Conservation (phyloP, 53 echinoderm and acorn worm genomes). For the Actinopyga echinites region DNA sequence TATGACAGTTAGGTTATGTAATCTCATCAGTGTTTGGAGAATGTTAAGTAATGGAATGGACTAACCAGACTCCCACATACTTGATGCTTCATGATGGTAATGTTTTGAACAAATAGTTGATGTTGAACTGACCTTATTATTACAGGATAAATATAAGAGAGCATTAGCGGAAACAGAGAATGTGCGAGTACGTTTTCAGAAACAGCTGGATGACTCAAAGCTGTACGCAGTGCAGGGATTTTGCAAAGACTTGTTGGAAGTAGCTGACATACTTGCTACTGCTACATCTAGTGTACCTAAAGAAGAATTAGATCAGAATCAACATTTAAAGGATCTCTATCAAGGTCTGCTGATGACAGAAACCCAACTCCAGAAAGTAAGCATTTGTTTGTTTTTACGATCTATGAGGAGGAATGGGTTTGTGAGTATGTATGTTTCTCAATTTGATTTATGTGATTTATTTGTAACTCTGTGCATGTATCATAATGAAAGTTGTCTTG, state of each 20-base stretch:
- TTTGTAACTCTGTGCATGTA: no score
- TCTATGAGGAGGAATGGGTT: no score
- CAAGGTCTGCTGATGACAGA: slow-evolving; percentile 93
- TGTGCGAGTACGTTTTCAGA: slow-evolving; percentile 73
- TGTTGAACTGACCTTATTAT: not conserved
- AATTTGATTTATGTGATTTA: no score
- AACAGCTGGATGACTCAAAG: slow-evolving; percentile 88
- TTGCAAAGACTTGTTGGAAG: slow-evolving; percentile 95
- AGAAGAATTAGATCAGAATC: slow-evolving; percentile 70
- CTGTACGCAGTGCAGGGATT: slow-evolving; percentile 91
- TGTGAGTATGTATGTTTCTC: no score
- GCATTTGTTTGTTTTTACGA: not conserved
- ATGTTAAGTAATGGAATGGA: not conserved
- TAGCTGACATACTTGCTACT: slow-evolving; percentile 76
- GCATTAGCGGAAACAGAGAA: slow-evolving; percentile 97
- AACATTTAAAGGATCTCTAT: slow-evolving; percentile 76
- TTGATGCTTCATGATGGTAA: not conserved
- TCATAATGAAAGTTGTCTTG: no score
- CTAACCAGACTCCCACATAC: not conserved
- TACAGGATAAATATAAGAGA: slow-evolving; percentile 93
- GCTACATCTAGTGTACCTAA: slow-evolving; percentile 88
- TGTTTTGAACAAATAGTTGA: not conserved
- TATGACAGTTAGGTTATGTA: no score
- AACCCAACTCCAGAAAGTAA: slow-evolving; percentile 87
- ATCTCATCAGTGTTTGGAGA: not conserved